These are phyloP conservation scores for Tachycineta bicolor DNA, from an alignment of 2,113 vertebrate species.

Conservation along the genomic window DNA sequence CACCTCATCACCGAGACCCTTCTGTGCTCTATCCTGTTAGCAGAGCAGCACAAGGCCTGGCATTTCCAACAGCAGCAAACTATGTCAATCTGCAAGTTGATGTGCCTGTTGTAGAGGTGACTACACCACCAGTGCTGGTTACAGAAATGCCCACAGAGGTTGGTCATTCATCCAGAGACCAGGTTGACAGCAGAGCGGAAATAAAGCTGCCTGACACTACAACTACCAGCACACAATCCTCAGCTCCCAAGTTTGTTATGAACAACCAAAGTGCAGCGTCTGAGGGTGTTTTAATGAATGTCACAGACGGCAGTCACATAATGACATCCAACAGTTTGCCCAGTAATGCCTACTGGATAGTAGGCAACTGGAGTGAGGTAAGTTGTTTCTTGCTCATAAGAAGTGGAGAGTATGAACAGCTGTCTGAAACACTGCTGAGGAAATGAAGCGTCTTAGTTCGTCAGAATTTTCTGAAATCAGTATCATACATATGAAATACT, in stretches of 20 bases:
- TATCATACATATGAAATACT: neutral
- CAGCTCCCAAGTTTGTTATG: neutral
- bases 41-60: neutral
- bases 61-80: constrained; percentile 12
- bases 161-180: neutral
- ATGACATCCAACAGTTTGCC: constrained; percentile 13
- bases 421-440: neutral
- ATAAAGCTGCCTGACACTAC: neutral
- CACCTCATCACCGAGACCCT: neutral
- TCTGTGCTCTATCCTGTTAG: neutral
- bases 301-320: constrained; percentile 36
- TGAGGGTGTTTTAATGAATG: constrained; percentile 8
- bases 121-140: neutral
- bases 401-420: neutral
- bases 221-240: neutral
- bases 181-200: neutral
- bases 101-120: neutral
- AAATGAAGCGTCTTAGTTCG: neutral
- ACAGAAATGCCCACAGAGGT: neutral
- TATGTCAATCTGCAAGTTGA: neutral
- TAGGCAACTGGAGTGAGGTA: constrained; percentile 84
- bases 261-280: constrained; percentile 19
- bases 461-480: neutral
- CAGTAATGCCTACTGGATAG: constrained; percentile 78
- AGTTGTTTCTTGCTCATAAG: neutral